These are phyloP conservation scores for Xyrauchen texanus DNA, from an alignment of 2,113 vertebrate species.

Conservation along the genomic window DNA sequence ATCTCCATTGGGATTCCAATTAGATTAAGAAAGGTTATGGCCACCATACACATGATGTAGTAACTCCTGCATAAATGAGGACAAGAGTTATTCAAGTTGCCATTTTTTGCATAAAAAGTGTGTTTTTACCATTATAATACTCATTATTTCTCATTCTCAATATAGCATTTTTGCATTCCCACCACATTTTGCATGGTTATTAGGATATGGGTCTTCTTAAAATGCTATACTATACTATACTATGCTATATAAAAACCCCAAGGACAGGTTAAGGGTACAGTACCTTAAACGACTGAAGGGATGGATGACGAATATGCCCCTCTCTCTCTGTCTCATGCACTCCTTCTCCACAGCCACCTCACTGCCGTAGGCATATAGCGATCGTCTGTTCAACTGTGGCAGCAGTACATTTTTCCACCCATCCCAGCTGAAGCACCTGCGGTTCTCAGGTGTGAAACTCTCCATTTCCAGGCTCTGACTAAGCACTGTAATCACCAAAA, in stretches of 20 bases:
- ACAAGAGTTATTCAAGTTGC: not conserved
- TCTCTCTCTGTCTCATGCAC: slow-evolving; percentile 69
- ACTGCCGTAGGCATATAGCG: slow-evolving; percentile 76
- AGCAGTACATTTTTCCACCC: slow-evolving; percentile 73
- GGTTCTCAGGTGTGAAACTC: slow-evolving; percentile 56
- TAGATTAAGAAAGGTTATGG: slow-evolving; percentile 74
- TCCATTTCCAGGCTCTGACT: slow-evolving; percentile 62
- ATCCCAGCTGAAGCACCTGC: slow-evolving; percentile 58
- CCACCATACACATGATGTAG: slow-evolving; percentile 76
- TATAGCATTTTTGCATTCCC: no score
- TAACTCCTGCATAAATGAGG: slow-evolving; percentile 65
- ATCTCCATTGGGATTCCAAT: slow-evolving; percentile 77
- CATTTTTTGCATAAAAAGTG: not conserved
- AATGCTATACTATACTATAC: not conserved
- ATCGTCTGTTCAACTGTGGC: slow-evolving; percentile 75
- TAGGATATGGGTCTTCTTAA: no score
- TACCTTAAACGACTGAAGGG: slow-evolving; percentile 79
- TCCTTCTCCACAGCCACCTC: slow-evolving; percentile 77
- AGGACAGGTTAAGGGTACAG: not conserved
- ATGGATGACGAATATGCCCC: slow-evolving; percentile 74
- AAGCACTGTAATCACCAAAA: slow-evolving; percentile 33
- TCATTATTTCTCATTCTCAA: no score
- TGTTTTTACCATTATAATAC: no score
- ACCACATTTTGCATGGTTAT: no score
- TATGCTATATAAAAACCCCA: not conserved